Evolutionary conservation across 2,797 vertebrate genomes (phyloP).

Genomic region (Neosilurus hyrtlii): DNA sequence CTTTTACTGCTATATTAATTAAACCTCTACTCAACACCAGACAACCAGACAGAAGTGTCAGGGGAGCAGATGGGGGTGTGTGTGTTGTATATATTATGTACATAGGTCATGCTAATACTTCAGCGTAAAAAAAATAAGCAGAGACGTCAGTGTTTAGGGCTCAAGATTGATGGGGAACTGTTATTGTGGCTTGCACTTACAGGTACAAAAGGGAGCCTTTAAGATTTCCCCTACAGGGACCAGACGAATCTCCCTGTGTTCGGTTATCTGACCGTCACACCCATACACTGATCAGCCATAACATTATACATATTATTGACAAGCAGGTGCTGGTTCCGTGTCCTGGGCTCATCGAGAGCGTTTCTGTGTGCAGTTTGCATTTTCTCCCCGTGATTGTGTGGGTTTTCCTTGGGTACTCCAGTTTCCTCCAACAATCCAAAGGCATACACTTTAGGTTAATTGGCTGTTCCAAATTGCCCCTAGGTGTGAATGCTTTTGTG

Average conservation of each 20-base stretch:
- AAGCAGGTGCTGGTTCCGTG: too few species aligned
- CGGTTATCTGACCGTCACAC: background rate
- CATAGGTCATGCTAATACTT: conserved; percentile 20
- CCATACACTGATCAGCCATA: too few species aligned
- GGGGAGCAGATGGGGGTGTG: background rate
- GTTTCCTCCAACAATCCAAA: too few species aligned
- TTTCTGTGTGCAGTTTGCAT: too few species aligned
- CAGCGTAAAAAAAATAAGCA: conserved; percentile 1
- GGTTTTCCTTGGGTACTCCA: too few species aligned
- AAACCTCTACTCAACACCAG: conserved; percentile 73
- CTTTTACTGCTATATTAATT: conserved; percentile 88
- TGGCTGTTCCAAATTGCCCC: too few species aligned
- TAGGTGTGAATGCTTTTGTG: too few species aligned
- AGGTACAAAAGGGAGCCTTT: background rate
- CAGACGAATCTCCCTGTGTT: background rate
- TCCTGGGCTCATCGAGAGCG: too few species aligned
- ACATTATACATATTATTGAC: too few species aligned
- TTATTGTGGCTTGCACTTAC: background rate
- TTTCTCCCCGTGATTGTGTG: too few species aligned
- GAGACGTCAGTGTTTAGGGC: conserved; percentile 1
- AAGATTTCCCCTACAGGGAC: background rate
- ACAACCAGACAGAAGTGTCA: conserved; percentile 47
- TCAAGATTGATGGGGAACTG: background rate
- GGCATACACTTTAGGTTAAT: too few species aligned
- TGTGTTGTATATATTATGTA: conserved; percentile 27